phyloP scores from a whole-genome alignment of 2,113 vertebrate species.

The Pseudonaja textilis region DNA sequence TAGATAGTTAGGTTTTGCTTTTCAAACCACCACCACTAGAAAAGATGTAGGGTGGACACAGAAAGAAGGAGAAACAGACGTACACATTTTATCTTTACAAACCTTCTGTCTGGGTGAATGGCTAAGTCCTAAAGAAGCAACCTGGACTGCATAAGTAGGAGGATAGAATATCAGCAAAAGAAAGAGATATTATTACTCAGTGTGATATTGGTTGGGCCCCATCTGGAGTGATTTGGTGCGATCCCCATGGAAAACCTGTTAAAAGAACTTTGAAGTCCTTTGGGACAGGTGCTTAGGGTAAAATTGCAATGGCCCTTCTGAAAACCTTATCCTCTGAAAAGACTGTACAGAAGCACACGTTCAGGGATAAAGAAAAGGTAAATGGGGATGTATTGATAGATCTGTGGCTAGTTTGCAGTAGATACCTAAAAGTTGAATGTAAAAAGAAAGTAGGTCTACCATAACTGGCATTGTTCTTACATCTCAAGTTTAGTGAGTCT shows the following conservation, averaged over 20 bases:
- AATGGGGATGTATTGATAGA: neutral
- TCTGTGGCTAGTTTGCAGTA: neutral
- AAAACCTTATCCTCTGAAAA: neutral
- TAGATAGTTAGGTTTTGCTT: neutral
- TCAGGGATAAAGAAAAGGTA: neutral
- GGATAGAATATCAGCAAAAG: constrained; percentile 48
- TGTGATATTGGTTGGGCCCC: constrained; percentile 12
- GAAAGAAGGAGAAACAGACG: neutral
- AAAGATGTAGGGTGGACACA: neutral
- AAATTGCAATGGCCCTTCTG: neutral
- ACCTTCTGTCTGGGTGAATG: constrained; percentile 17
- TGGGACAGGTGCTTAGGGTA: constrained; percentile 27
- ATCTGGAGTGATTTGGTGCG: constrained; percentile 29
- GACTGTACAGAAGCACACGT: neutral
- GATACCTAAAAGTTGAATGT: neutral
- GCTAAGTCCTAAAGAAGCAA: constrained; percentile 29
- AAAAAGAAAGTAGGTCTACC: neutral
- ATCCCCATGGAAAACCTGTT: constrained; percentile 23
- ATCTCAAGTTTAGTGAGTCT: neutral
- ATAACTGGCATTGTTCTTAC: neutral
- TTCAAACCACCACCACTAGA: neutral
- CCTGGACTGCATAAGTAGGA: constrained; percentile 19
- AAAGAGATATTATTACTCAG: constrained; percentile 31
- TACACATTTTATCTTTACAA: constrained; percentile 17
- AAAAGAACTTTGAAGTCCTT: constrained; percentile 26